Conservation (phyloP, 2,797 vertebrate genomes). For the Karalla daura region DNA sequence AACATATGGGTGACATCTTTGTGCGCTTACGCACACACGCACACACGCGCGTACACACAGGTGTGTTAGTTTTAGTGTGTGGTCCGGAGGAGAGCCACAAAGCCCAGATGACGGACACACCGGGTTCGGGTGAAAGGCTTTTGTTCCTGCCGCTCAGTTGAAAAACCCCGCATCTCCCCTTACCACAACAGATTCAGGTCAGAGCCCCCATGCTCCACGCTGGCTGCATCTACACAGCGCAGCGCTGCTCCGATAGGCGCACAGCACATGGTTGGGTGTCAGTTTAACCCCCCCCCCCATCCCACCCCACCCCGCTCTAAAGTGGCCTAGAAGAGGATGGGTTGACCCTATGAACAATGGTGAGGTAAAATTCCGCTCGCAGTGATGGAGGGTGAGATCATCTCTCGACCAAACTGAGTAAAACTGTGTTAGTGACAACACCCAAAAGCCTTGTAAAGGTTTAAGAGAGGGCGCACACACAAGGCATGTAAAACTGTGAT, state of each 20-base stretch:
- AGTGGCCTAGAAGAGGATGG: too few species aligned
- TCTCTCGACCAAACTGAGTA: too few species aligned
- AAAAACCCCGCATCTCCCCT: constrained; percentile 38
- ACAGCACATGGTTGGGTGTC: neutral
- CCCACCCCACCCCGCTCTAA: too few species aligned
- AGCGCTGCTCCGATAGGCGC: constrained; percentile 27
- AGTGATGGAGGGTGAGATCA: too few species aligned
- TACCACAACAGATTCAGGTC: constrained; percentile 50
- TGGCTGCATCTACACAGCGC: neutral
- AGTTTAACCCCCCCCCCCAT: constrained; percentile 7
- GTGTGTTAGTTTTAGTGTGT: constrained; percentile 43
- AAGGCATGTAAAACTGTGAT: too few species aligned
- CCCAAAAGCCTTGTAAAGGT: too few species aligned
- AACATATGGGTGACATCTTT: constrained; percentile 5
- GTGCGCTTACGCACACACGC: neutral
- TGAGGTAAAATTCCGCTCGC: too few species aligned
- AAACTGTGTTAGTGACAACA: too few species aligned
- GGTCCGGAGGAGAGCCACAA: constrained; percentile 40
- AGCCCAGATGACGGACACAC: constrained; percentile 52
- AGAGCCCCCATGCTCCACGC: constrained; percentile 15
- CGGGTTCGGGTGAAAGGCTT: constrained; percentile 57
- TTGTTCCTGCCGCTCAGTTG: constrained; percentile 46
- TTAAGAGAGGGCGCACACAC: too few species aligned
- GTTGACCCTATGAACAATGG: too few species aligned
- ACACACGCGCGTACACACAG: neutral